Conservation (phyloP, 1,140 invertebrate species). For the Aphaenogaster ashmeadi region DNA sequence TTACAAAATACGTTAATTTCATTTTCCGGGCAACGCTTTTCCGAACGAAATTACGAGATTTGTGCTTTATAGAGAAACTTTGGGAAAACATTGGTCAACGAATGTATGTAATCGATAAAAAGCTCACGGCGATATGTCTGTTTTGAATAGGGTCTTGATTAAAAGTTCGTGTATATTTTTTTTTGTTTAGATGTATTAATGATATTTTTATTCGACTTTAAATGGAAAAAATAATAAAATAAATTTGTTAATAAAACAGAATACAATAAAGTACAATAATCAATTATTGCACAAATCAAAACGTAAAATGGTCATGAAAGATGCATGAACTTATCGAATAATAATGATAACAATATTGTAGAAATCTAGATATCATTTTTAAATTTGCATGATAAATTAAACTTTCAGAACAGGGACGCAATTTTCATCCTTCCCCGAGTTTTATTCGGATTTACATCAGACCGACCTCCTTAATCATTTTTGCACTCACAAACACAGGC, state of each 20-base stretch:
- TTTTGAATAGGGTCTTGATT: not conserved
- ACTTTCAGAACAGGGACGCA: not conserved
- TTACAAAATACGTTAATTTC: conserved; percentile 46
- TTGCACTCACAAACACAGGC: too few relatives aligned
- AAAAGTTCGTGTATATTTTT: not conserved
- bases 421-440: not conserved
- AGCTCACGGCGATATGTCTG: not conserved
- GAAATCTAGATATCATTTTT: not conserved
- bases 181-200: not conserved
- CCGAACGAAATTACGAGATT: not conserved
- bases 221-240: not conserved
- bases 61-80: not conserved
- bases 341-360: not conserved
- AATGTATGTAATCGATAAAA: not conserved
- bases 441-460: not conserved
- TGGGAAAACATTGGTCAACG: conserved; percentile 18
- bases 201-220: conserved; percentile 13
- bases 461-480: conserved; percentile 10
- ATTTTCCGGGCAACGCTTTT: not conserved
- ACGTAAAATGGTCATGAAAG: not conserved
- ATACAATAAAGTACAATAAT: not conserved
- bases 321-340: not conserved
- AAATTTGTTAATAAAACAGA: not conserved
- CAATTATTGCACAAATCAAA: not conserved
- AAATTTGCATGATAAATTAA: not conserved